These are phyloP conservation scores for Phytoseiulus persimilis DNA, from an alignment of 2,888 invertebrate genomes.

Conservation along the genomic window DNA sequence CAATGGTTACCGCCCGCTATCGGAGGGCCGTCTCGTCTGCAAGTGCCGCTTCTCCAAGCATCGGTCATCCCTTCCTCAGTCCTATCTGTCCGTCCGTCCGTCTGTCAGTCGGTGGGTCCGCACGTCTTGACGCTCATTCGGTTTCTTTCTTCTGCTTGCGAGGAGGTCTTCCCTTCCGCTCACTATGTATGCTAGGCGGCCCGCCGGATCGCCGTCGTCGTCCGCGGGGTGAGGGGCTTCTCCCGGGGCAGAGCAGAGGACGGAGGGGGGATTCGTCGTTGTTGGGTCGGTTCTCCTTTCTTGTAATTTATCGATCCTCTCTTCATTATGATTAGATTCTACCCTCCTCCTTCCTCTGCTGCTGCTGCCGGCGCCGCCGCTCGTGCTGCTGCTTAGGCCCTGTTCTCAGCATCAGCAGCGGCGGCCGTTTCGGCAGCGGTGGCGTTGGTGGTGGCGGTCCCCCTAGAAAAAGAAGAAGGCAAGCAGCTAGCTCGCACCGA, in stretches of 20 bases:
- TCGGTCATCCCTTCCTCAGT: not conserved
- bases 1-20: not conserved
- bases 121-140: not conserved
- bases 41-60: not conserved
- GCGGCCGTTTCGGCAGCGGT: not conserved
- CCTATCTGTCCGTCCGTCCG: not conserved
- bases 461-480: not conserved
- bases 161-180: not conserved
- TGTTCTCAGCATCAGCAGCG: not conserved
- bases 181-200: not conserved
- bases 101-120: not conserved
- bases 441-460: not conserved
- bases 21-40: not conserved
- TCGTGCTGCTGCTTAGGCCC: not conserved
- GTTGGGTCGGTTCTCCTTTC: conserved; percentile 31
- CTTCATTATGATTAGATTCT: conserved; percentile 5
- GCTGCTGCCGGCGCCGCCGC: not conserved
- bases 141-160: not conserved
- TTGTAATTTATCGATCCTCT: conserved; percentile 38
- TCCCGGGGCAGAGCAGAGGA: not conserved
- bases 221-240: not conserved
- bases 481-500: not conserved
- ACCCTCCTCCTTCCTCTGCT: not conserved
- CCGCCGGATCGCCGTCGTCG: not conserved
- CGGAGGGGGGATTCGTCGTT: not conserved